These are phyloP conservation scores for Etheostoma nigrum DNA, from an alignment of 2,797 vertebrate species.

Conservation along the genomic window DNA sequence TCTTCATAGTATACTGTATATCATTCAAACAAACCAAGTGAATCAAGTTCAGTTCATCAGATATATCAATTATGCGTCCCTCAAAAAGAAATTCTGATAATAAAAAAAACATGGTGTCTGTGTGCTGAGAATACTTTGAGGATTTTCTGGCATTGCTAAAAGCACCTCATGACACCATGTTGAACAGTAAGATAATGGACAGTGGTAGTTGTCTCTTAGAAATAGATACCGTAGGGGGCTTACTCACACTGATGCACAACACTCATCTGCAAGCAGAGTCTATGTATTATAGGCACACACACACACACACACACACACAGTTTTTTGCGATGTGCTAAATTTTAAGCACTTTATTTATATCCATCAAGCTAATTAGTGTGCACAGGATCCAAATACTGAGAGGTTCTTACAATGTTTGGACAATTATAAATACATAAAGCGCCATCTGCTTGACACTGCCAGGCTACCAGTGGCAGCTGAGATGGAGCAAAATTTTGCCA, in stretches of 20 bases:
- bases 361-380: constrained; percentile 79
- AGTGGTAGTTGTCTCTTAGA: constrained; percentile 31
- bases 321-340: constrained; percentile 58
- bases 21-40: constrained; percentile 29
- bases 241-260: constrained; percentile 35
- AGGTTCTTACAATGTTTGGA: constrained; percentile 82
- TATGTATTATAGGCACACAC: constrained; percentile 48
- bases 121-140: constrained; percentile 39
- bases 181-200: constrained; percentile 49
- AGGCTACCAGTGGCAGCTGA: constrained; percentile 71
- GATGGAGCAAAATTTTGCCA: constrained; percentile 73
- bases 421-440: constrained; percentile 83
- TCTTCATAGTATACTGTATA: neutral
- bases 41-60: neutral
- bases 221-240: constrained; percentile 29
- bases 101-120: constrained; percentile 2
- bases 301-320: constrained; percentile 4
- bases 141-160: constrained; percentile 50
- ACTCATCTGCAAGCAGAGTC: constrained; percentile 39
- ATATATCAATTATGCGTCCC: neutral
- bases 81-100: constrained; percentile 1
- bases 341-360: constrained; percentile 77
- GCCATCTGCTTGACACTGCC: constrained; percentile 79
- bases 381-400: constrained; percentile 76
- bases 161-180: constrained; percentile 29